Conservation (phyloP, 2,113 vertebrate species). For the Danionella cerebrum region DNA sequence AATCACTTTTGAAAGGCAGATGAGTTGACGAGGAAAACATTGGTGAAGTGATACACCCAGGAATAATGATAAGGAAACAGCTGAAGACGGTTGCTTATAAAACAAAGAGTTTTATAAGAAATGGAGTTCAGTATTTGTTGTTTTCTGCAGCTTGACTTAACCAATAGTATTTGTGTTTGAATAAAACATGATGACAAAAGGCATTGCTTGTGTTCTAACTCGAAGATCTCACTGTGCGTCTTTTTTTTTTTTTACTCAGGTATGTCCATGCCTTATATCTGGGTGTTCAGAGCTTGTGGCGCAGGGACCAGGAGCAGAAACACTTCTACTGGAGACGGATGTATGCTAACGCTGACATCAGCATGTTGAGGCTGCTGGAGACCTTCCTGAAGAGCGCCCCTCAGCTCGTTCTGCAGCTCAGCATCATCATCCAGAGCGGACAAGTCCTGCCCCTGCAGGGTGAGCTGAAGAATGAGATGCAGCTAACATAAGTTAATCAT, state of each 20-base stretch:
- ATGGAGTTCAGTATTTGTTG: too few relatives aligned
- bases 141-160: too few relatives aligned
- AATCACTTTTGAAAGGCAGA: too few relatives aligned
- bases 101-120: too few relatives aligned
- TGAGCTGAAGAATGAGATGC: constrained; percentile 65
- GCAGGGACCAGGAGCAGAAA: constrained; percentile 73
- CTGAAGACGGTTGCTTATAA: too few relatives aligned
- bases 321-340: constrained; percentile 95
- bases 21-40: too few relatives aligned
- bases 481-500: too few relatives aligned
- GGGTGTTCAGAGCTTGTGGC: constrained; percentile 96
- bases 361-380: constrained; percentile 92
- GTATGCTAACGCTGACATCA: constrained; percentile 94
- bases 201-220: too few relatives aligned
- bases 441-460: constrained; percentile 78
- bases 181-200: too few relatives aligned
- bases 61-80: too few relatives aligned
- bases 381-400: constrained; percentile 96
- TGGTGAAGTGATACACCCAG: too few relatives aligned
- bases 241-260: constrained; percentile 53
- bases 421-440: constrained; percentile 81
- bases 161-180: too few relatives aligned
- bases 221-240: background rate
- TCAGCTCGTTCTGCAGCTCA: constrained; percentile 97
- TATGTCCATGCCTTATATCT: constrained; percentile 88